Base-by-base conservation (phyloP, 2,888 invertebrate species). In the Lasioglossum marginatum region DNA sequence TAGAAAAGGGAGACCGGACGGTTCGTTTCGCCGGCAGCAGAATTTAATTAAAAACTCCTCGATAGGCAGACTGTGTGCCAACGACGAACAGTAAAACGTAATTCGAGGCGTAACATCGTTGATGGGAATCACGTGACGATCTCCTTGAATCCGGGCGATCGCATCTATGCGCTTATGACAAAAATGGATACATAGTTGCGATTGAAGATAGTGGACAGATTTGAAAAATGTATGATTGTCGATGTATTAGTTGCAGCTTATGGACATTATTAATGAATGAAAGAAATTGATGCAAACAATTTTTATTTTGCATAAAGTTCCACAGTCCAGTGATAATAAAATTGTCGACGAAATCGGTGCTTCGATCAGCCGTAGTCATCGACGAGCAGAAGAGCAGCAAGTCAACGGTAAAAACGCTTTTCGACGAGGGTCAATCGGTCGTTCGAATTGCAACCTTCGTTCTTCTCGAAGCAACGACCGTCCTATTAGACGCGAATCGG, bases 41-140 rank as follows among this genome's bases (percentile, higher is more conserved):
- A 79, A 76, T 87, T 80, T 82, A 81, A 84, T 81, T 79, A 76
- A 84, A 85, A 68, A 78, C 68, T 60, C 31, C 19, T 43, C 60
- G 57, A 70, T n/a, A 60, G 43, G 63, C 73, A 43, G 40, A 40
- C 48, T n/a, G 52, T 37, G 48, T 19, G 16, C 71, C 8, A 57
- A n/a, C 12, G 34, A 52, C 37, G 48, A 45, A 34, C 66, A 23
- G 23, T 48, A 77, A 84, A 87, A 72, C 48, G 71, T 79, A 84
- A 87, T 81, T 75, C 79, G 76, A 73, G 81, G 77, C 37, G 34
- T 43, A 74, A 70, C 48, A 16, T 79, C 70, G 77, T 77, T 68
- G 66, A 68, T 57, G 40, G 63, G 34, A 27, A 45, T 34, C 70
- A 4, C 27, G 8, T 52, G 31, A 16, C 31, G 10, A n/a, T 57